Percentiles rank a stretch among this genome's conserved stretches.
Conservation (phyloP, 2,113 vertebrate species). For the Malurus cyaneus region DNA sequence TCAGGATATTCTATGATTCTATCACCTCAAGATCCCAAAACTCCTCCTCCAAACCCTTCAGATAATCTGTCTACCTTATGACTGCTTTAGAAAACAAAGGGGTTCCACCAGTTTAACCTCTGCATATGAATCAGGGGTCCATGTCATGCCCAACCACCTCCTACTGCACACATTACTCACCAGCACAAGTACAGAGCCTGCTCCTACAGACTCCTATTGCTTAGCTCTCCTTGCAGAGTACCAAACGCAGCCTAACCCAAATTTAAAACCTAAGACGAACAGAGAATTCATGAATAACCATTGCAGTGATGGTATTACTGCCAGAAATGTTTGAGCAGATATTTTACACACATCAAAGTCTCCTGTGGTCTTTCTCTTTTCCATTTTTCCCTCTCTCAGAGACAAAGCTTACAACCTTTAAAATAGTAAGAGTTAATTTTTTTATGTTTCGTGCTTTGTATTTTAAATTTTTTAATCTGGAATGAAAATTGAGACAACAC, state of each 20-base stretch:
- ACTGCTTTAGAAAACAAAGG: background rate
- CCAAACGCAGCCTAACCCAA: background rate
- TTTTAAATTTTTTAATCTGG: slow-evolving; percentile 7
- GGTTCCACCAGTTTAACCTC: background rate
- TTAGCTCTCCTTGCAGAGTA: background rate
- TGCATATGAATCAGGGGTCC: background rate
- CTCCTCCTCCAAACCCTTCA: background rate
- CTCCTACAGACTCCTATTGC: background rate
- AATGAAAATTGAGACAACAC: slow-evolving; percentile 45
- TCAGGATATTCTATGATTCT: background rate
- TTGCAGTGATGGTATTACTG: background rate
- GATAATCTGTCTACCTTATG: background rate
- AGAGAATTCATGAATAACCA: background rate
- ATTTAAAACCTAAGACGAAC: background rate
- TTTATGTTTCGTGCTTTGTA: background rate
- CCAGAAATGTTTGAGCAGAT: background rate
- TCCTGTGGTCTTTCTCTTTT: background rate
- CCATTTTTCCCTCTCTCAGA: background rate
- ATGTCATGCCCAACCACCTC: accelerated
- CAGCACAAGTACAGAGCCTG: background rate
- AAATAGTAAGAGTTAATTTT: background rate
- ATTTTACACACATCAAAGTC: background rate
- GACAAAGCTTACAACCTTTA: background rate
- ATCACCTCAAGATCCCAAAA: background rate
- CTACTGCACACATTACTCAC: background rate